Evolutionary conservation across 2,797 vertebrate genomes (phyloP), one percentile per base, ranked within the genome.

Genomic region (Pitangus sulphuratus): DNA sequence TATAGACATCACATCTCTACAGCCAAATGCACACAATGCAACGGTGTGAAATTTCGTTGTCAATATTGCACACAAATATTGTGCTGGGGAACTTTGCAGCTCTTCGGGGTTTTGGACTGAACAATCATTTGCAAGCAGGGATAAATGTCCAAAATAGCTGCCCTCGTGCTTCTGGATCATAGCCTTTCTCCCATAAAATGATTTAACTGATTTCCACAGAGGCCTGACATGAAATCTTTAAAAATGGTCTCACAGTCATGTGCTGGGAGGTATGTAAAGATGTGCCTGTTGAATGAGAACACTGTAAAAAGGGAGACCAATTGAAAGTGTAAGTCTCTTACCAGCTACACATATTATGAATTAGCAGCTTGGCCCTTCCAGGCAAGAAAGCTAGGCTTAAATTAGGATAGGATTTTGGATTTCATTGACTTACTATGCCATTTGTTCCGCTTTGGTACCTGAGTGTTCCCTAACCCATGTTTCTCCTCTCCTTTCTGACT

Each of bases 21-120:
- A 64, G 42, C 31, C 35, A 79, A 90, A 76, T n/a, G 42, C 26
- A 65, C 35, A 35, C 66, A 54, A 35, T 56, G n/a, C 21, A 79
- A 48, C 1, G 2, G 26, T 42, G 21, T 61, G 37, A 72, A 68
- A 76, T 84, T 88, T 44, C 0, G 0, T 61, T 44, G 69, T 68
- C 0, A 17, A 30, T 51, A 51, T 18, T 51, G 28, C 28, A 0
- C 3, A 1, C n/a, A 58, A 75, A 20, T 28, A 56, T 45, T 44
- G 22, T 69, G 5, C 42, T 81, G 33, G 81, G 47, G 44, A 72
- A 57, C 26, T 56, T 75, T 35, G 37, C 31, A 87, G 9, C 11
- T 87, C 70, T 17, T 31, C 11, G n/a, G 24, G 21, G 28, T 44
- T 92, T 94, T 91, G 30, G 14, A 22, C 61, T 75, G 37, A 66